Conservation (phyloP, 2,797 vertebrate genomes). For the Erethizon dorsatum region DNA sequence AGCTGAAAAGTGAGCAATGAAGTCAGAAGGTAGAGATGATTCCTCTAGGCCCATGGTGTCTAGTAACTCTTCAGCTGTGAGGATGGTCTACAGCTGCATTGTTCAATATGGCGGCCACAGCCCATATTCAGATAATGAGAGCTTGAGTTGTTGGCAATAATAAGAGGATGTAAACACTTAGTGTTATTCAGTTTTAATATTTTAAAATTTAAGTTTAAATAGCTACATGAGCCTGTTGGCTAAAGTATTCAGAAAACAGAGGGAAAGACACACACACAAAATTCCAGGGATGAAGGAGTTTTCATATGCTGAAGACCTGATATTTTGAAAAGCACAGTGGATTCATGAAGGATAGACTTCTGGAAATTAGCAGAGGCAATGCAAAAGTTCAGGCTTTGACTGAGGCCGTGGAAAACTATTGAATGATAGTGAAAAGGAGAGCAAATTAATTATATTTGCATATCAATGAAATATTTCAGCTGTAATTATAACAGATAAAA, state of each 20-base stretch:
- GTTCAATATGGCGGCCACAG: no score
- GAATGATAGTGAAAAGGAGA: not conserved
- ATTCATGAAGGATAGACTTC: not conserved
- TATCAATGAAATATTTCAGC: not conserved
- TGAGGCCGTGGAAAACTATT: not conserved
- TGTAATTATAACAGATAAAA: not conserved
- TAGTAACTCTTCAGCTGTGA: not conserved
- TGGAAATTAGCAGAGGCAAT: not conserved
- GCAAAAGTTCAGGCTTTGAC: not conserved
- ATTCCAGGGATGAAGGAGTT: not conserved
- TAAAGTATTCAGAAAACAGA: not conserved
- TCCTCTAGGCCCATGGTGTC: rapidly evolving
- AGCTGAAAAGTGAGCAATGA: not conserved
- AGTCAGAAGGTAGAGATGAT: not conserved
- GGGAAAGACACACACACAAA: not conserved
- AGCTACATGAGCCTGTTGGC: not conserved
- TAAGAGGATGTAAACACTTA: rapidly evolving
- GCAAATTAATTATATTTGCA: not conserved
- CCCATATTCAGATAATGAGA: rapidly evolving
- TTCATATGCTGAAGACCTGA: not conserved
- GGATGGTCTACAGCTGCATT: rapidly evolving
- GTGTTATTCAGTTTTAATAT: not conserved
- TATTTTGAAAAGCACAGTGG: not conserved
- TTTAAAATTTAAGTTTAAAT: not conserved
- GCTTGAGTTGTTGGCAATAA: not conserved